Conservation (phyloP, 1,140 invertebrate genomes). For the Hyles euphorbiae region DNA sequence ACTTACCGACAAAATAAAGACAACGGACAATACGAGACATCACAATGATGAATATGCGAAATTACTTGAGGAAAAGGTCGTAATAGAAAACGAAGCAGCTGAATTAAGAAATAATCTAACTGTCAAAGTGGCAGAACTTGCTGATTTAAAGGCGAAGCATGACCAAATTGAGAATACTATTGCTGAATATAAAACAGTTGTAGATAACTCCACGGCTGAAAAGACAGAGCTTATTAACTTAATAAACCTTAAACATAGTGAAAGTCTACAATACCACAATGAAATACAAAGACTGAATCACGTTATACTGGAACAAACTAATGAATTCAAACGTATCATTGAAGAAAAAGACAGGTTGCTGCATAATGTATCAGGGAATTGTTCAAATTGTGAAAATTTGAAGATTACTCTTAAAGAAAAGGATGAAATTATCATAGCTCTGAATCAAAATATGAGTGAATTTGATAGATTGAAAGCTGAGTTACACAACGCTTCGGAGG, state of each 20-base stretch:
- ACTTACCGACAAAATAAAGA: conserved; percentile 46
- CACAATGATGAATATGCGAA: conserved; percentile 42
- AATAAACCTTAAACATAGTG: conserved; percentile 87
- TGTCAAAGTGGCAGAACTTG: conserved; percentile 19
- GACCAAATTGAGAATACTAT: conserved; percentile 42
- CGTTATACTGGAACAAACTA: conserved; percentile 67
- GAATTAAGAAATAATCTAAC: conserved; percentile 31
- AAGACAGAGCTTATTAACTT: conserved; percentile 85
- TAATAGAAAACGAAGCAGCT: conserved; percentile 25
- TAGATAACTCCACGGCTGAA: conserved; percentile 75
- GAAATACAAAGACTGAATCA: conserved; percentile 88
- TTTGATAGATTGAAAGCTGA: conserved; percentile 40
- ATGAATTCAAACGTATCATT: conserved; percentile 71
- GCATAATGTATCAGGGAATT: conserved; percentile 49
- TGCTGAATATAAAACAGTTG: conserved; percentile 48
- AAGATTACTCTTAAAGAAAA: conserved; percentile 54
- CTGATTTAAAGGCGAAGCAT: conserved; percentile 32
- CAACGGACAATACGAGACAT: conserved; percentile 34
- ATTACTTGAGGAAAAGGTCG: conserved; percentile 46
- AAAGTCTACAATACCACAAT: conserved; percentile 87
- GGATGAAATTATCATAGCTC: conserved; percentile 52
- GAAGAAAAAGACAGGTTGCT: conserved; percentile 69
- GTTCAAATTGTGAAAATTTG: conserved; percentile 48
- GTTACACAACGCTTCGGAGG: conserved; percentile 36
- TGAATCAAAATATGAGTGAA: conserved; percentile 44